Evolutionary conservation across 2,888 invertebrate genomes (phyloP).

Genomic region (Papilio protenor): DNA sequence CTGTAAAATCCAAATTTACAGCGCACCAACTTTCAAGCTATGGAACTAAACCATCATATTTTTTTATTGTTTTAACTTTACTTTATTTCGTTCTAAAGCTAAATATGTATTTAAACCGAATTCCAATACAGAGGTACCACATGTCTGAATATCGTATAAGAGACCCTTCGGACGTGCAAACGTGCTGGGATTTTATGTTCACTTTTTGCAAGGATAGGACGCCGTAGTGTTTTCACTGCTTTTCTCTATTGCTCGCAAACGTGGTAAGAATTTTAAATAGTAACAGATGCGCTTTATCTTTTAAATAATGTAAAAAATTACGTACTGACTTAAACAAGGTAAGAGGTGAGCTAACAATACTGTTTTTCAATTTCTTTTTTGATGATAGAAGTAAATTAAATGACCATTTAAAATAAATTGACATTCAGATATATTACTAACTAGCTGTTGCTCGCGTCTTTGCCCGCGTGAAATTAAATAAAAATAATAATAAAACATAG

Average conservation of each 20-base stretch:
- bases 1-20: conserved; percentile 11
- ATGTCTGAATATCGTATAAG: conserved; percentile 33
- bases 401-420: background rate
- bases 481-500: no score
- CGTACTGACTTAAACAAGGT: background rate
- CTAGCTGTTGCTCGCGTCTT: no score
- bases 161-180: conserved; percentile 40
- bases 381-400: background rate
- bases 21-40: conserved; percentile 1
- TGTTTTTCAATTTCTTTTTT: no score
- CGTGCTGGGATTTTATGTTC: conserved; percentile 48
- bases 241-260: conserved; percentile 20
- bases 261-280: conserved; percentile 38
- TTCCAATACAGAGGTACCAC: conserved; percentile 7
- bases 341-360: background rate
- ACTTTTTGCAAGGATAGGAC: conserved; percentile 46
- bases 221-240: conserved; percentile 22
- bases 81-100: background rate
- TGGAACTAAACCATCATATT: background rate
- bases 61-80: background rate
- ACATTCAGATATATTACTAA: background rate
- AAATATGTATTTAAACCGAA: background rate
- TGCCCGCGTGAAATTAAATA: no score
- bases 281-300: conserved; percentile 34
- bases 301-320: background rate